Conservation (phyloP, 2,113 vertebrate species). For the Ceyx melanurus region DNA sequence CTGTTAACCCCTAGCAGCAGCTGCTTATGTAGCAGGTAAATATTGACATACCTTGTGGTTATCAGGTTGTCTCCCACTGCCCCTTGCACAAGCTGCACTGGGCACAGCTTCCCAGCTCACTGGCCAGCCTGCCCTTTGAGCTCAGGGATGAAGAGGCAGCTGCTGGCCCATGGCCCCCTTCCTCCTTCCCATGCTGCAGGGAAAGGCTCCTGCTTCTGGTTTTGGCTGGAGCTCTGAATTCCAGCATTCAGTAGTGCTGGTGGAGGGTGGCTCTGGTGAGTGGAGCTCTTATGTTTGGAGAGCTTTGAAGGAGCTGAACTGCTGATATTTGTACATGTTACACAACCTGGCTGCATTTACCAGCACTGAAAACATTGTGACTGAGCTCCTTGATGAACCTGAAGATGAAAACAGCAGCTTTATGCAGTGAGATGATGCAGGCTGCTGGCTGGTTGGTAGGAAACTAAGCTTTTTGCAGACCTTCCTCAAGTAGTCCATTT, state of each 20-base stretch:
- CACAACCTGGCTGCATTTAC: not conserved
- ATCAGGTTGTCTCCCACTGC: constrained; percentile 1
- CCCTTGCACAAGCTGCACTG: constrained; percentile 22
- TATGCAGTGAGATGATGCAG: not conserved
- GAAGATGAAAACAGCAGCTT: not conserved
- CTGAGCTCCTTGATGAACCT: not conserved
- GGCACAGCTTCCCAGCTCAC: not conserved
- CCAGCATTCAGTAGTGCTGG: not conserved
- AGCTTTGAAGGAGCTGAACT: not conserved
- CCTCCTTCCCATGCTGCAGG: not conserved
- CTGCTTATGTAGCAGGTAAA: not conserved
- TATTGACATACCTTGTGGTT: constrained; percentile 42
- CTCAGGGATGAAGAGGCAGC: constrained; percentile 21
- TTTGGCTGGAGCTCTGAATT: constrained; percentile 2
- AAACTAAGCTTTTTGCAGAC: not conserved
- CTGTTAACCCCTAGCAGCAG: not conserved
- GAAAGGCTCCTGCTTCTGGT: constrained; percentile 16
- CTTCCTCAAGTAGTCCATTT: not conserved
- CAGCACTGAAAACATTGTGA: fast-evolving
- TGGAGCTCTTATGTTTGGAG: not conserved
- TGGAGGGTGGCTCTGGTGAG: not conserved
- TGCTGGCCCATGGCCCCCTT: not conserved
- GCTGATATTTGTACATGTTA: not conserved
- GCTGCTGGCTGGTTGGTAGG: not conserved
- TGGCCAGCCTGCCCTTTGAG: not conserved